Conservation (phyloP, 2,113 vertebrate species). For the Cichladusa arquata region DNA sequence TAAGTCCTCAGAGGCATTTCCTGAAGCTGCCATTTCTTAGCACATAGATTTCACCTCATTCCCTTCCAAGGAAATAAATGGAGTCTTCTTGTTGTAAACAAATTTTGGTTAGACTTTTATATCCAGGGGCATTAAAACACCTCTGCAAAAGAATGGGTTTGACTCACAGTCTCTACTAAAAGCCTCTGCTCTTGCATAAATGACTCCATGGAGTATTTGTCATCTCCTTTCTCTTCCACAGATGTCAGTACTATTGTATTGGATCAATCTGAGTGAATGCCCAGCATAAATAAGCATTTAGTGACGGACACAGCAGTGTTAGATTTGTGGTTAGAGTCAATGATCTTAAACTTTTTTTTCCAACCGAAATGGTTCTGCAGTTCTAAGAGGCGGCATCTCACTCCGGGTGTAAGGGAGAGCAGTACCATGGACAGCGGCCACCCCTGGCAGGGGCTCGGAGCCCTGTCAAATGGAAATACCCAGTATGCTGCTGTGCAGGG, state of each 20-base stretch:
- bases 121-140: neutral
- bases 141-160: neutral
- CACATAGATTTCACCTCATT: neutral
- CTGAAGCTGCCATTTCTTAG: neutral
- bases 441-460: rapidly evolving
- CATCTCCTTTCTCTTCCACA: neutral
- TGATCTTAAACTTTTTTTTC: neutral
- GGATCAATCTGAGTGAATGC: neutral
- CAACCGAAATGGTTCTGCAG: too few relatives aligned
- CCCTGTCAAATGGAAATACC: rapidly evolving
- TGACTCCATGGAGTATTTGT: neutral
- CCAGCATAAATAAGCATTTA: neutral
- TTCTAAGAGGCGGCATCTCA: too few relatives aligned
- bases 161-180: neutral
- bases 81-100: neutral
- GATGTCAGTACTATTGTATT: neutral
- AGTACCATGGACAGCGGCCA: neutral
- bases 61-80: neutral
- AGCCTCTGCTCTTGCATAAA: neutral
- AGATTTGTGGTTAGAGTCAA: neutral
- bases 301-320: neutral
- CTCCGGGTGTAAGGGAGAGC: rapidly evolving
- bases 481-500: rapidly evolving
- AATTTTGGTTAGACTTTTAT: neutral
- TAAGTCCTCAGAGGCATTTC: neutral